These are phyloP conservation scores for Solen grandis DNA, from an alignment of 1,140 invertebrate genomes.

Conservation along the genomic window DNA sequence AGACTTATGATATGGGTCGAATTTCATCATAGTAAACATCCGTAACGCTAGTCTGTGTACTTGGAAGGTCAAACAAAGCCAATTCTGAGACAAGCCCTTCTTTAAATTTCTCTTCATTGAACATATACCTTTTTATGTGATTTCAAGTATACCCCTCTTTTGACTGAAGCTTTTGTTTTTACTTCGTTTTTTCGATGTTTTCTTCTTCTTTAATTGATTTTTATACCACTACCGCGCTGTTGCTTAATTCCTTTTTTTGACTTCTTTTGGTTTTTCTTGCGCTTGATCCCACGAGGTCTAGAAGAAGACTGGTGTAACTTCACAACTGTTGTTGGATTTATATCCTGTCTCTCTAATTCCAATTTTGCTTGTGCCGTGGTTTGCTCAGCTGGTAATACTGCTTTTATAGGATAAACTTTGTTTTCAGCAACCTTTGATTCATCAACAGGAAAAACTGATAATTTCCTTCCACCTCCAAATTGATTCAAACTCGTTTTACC, in stretches of 20 bases:
- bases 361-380: slow-evolving; percentile 37
- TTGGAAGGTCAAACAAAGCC: neutral
- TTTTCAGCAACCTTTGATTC: neutral
- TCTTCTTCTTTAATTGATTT: neutral
- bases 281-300: neutral
- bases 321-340: slow-evolving; percentile 6
- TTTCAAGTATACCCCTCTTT: neutral
- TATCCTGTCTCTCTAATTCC: slow-evolving; percentile 27
- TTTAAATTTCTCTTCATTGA: neutral
- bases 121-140: neutral
- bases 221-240: neutral
- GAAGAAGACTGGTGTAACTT: neutral
- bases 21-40: neutral
- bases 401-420: slow-evolving; percentile 6
- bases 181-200: neutral
- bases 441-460: slow-evolving; percentile 12
- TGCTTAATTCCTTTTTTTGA: neutral
- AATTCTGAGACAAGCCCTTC: neutral
- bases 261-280: slow-evolving; percentile 13
- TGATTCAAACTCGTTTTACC: neutral
- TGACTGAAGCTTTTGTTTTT: neutral
- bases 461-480: neutral
- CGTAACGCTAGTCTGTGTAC: neutral
- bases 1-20: neutral
- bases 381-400: slow-evolving; percentile 47